Evolutionary conservation across 1,140 invertebrate genomes (phyloP).

Genomic region (Nautilus pompilius): DNA sequence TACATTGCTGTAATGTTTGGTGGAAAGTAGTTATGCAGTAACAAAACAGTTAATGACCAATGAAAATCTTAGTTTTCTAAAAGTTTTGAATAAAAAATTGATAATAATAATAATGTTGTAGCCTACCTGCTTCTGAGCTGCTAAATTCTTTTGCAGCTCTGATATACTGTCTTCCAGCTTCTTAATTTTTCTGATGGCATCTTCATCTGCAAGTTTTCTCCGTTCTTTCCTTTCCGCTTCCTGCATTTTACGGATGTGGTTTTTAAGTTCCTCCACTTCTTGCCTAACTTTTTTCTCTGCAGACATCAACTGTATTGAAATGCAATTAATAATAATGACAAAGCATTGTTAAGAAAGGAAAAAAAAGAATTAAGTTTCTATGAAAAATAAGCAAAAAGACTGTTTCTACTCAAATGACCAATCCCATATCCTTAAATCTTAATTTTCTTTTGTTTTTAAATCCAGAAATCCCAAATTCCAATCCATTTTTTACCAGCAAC

Average conservation of each 20-base stretch:
- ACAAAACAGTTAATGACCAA: no score
- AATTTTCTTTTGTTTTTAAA: no score
- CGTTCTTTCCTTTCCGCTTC: slow-evolving; percentile 86
- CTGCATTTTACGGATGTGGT: slow-evolving; percentile 60
- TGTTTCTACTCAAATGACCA: no score
- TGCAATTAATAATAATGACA: neutral
- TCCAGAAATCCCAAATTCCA: no score
- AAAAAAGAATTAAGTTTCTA: neutral
- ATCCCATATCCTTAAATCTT: no score
- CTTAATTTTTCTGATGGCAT: slow-evolving; percentile 90
- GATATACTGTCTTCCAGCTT: slow-evolving; percentile 82
- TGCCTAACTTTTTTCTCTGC: slow-evolving; percentile 81
- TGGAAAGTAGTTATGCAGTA: no score
- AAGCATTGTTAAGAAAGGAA: neutral
- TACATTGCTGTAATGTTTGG: no score
- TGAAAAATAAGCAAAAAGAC: no score
- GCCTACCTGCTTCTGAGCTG: slow-evolving; percentile 73
- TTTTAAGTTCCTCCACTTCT: slow-evolving; percentile 83
- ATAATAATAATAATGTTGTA: no score
- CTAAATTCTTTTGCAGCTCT: slow-evolving; percentile 59
- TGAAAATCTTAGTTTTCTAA: no score
- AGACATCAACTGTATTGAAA: slow-evolving; percentile 71
- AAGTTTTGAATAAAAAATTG: no score
- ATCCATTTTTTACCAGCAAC: no score
- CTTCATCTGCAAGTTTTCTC: slow-evolving; percentile 91